A percentile compares a stretch with the other conserved stretches of the same genome.
phyloP scores from a whole-genome alignment of 2,113 vertebrate species.

The Serilophus lunatus region DNA sequence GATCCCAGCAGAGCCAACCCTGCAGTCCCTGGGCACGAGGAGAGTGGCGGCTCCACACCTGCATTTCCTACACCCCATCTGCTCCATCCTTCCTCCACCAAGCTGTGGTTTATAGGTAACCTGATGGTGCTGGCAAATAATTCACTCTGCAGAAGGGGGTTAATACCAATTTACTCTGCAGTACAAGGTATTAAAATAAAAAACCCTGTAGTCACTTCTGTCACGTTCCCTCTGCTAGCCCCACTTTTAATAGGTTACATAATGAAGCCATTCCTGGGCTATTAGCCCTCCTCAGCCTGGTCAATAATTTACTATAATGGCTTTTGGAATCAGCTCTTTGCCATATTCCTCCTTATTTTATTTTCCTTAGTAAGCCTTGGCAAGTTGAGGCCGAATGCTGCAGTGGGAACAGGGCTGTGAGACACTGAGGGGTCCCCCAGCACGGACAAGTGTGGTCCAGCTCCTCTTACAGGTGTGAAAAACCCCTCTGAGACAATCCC shows the following conservation, averaged over 20 bases:
- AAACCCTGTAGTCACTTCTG: constrained; percentile 45
- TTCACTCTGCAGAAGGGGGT: constrained; percentile 49
- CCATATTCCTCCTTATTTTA: neutral
- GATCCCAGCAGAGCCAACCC: neutral
- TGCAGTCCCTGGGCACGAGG: rapidly evolving
- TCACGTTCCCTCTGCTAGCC: constrained; percentile 25
- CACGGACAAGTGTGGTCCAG: rapidly evolving
- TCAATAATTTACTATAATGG: constrained; percentile 62
- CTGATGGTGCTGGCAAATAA: constrained; percentile 32
- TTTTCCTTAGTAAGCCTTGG: neutral
- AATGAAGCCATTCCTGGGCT: constrained; percentile 58
- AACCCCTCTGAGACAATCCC: rapidly evolving
- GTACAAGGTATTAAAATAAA: constrained; percentile 49
- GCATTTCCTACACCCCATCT: neutral
- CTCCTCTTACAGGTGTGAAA: neutral
- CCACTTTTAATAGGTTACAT: constrained; percentile 67
- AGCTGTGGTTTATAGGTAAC: neutral
- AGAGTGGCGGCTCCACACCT: neutral
- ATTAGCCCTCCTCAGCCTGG: constrained; percentile 52
- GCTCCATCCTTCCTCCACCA: neutral
- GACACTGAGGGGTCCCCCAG: neutral
- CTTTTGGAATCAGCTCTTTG: constrained; percentile 23
- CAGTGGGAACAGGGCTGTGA: neutral
- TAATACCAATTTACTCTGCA: constrained; percentile 35
- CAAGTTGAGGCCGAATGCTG: neutral